A percentile compares a stretch with the other conserved stretches of the same genome.
Conservation (phyloP, 1,140 invertebrate species). For the Aphaenogaster ashmeadi region DNA sequence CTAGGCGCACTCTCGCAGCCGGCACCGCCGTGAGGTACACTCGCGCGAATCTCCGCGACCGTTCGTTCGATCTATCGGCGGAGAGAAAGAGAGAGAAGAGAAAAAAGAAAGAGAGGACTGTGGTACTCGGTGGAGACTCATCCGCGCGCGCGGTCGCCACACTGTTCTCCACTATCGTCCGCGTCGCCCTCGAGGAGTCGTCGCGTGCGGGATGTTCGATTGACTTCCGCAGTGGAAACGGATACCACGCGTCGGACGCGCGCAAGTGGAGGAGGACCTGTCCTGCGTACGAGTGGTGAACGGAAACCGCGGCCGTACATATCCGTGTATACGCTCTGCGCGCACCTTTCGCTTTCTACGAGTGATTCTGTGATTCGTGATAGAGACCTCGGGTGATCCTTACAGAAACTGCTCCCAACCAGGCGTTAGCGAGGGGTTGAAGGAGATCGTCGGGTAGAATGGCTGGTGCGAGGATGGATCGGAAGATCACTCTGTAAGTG, state of each 20-base stretch:
- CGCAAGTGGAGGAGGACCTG: conserved; percentile 62
- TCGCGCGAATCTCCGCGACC: conserved; percentile 29
- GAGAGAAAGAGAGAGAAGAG: not conserved
- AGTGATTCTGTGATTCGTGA: conserved; percentile 72
- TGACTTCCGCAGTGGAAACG: conserved; percentile 66
- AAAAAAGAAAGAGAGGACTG: not conserved
- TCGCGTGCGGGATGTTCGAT: conserved; percentile 46
- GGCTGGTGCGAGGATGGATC: conserved; percentile 63
- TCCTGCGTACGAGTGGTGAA: conserved; percentile 64
- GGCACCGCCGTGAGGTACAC: conserved; percentile 29
- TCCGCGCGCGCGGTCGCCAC: not conserved
- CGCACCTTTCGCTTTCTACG: conserved; percentile 69
- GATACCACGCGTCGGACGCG: conserved; percentile 54
- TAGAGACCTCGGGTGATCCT: conserved; percentile 20
- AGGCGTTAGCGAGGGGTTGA: conserved; percentile 10
- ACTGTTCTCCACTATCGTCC: conserved; percentile 22
- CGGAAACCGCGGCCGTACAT: conserved; percentile 34
- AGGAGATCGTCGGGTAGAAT: conserved; percentile 58
- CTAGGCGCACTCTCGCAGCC: conserved; percentile 38
- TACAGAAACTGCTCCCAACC: not conserved
- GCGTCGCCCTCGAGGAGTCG: conserved; percentile 1
- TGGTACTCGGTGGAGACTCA: not conserved
- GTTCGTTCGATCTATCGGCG: not conserved
- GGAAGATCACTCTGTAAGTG: conserved; percentile 74
- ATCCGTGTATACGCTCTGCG: conserved; percentile 7